A percentile compares a stretch with the other conserved stretches of the same genome.
Conservation (phyloP, 2,113 vertebrate genomes). For the Podiceps cristatus region DNA sequence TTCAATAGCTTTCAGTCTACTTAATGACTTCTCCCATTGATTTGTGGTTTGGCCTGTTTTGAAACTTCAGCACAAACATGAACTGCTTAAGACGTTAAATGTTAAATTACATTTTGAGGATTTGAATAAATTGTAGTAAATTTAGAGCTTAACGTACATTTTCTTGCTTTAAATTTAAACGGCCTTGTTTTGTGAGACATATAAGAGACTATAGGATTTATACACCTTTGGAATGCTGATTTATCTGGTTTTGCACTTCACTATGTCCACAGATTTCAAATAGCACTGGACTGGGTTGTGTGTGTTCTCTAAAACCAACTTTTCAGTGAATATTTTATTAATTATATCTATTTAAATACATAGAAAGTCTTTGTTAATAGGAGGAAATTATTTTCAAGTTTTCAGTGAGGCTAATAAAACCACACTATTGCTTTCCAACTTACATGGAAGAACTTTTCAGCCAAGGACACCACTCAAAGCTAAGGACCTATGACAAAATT, state of each 20-base stretch:
- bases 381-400: not conserved
- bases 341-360: not conserved
- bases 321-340: not conserved
- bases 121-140: not conserved
- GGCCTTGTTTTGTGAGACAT: not conserved
- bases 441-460: not conserved
- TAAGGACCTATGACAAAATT: not conserved
- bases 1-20: not conserved
- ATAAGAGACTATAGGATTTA: fast-evolving
- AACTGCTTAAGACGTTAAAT: not conserved
- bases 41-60: not conserved
- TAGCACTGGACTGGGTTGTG: not conserved
- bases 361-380: not conserved
- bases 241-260: not conserved
- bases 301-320: not conserved
- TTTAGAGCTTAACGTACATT: not conserved
- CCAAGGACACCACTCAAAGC: not conserved
- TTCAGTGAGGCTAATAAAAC: not conserved
- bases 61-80: not conserved
- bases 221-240: not conserved
- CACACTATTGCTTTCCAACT: not conserved
- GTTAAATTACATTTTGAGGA: not conserved
- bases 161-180: not conserved
- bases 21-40: not conserved
- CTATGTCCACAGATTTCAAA: not conserved